A percentile compares a stretch with the other conserved stretches of the same genome.
Conservation (phyloP, 2,888 invertebrate genomes). For the Cabera pusaria region DNA sequence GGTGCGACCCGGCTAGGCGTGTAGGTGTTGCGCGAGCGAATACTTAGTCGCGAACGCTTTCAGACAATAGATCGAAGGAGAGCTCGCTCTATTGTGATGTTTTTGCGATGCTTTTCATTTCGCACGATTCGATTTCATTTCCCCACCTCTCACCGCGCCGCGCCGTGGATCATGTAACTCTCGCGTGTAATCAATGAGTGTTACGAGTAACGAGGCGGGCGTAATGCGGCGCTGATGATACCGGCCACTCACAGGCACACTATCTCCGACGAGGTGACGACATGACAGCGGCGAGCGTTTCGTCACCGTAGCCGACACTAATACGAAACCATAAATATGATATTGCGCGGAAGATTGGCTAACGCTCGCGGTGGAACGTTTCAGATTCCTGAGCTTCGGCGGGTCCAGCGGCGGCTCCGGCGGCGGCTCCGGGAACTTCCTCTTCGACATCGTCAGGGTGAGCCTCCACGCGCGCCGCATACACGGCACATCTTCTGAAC, state of each 20-base stretch:
- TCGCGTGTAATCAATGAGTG: conserved; percentile 42
- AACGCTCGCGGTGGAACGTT: conserved; percentile 20
- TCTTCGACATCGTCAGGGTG: conserved; percentile 95
- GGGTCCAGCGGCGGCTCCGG: conserved; percentile 75
- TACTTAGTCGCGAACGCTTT: conserved; percentile 1
- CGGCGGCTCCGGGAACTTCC: conserved; percentile 93
- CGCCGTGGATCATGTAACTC: conserved; percentile 41
- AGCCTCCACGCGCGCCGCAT: no score
- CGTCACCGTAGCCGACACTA: conserved; percentile 7
- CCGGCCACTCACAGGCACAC: conserved; percentile 12
- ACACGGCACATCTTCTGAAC: no score
- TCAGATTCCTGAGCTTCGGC: conserved; percentile 87
- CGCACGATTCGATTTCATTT: conserved; percentile 61
- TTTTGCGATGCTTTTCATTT: conserved; percentile 58
- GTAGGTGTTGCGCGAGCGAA: conserved; percentile 4
- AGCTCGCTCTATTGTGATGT: conserved; percentile 41
- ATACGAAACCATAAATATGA: conserved; percentile 9
- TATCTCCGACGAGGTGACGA: conserved; percentile 11
- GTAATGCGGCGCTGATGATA: conserved; percentile 20
- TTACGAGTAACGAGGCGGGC: conserved; percentile 35
- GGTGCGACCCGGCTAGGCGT: background rate
- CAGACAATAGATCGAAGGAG: conserved; percentile 40
- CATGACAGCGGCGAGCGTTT: conserved; percentile 7
- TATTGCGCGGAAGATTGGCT: conserved; percentile 5
- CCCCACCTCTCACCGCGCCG: conserved; percentile 4